phyloP scores from a whole-genome alignment of 2,888 invertebrate genomes.

The Parnassius mnemosyne region DNA sequence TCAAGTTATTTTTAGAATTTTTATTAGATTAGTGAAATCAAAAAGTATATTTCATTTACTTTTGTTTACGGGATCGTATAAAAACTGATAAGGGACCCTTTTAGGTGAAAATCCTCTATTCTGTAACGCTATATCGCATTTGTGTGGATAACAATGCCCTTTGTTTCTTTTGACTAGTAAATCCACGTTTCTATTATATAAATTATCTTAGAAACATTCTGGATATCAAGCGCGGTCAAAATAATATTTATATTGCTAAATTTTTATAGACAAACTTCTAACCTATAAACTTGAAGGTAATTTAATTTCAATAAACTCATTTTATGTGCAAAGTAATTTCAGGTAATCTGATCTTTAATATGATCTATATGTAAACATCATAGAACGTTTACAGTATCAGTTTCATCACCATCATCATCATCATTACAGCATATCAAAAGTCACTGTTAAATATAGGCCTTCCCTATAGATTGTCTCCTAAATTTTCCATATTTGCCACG shows the following conservation, averaged over 20 bases:
- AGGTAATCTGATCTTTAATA: no score
- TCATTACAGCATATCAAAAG: no score
- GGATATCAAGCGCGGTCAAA: slow-evolving; percentile 17
- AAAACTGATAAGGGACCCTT: slow-evolving; percentile 43
- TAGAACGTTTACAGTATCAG: no score
- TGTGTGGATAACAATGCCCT: slow-evolving; percentile 48
- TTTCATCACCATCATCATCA: no score
- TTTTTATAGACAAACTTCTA: slow-evolving; percentile 26
- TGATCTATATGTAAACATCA: no score
- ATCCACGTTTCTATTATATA: slow-evolving; percentile 41
- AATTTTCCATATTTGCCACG: no score
- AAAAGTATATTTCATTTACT: slow-evolving; percentile 29
- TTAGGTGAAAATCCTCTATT: slow-evolving; percentile 51
- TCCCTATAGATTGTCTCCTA: no score
- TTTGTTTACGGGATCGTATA: slow-evolving; percentile 37
- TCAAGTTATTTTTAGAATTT: neutral
- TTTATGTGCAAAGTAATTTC: no score
- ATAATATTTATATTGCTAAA: slow-evolving; percentile 25
- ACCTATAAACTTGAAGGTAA: slow-evolving; percentile 25
- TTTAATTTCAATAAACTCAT: slow-evolving; percentile 9
- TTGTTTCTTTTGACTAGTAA: slow-evolving; percentile 54
- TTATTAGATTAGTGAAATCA: slow-evolving; percentile 14
- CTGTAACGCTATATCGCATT: slow-evolving; percentile 50
- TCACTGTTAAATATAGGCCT: no score
- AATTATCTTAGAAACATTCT: slow-evolving; percentile 30